These are phyloP conservation scores for Notoglanidium macrostoma DNA, from an alignment of 2,797 vertebrate genomes.

Conservation along the genomic window DNA sequence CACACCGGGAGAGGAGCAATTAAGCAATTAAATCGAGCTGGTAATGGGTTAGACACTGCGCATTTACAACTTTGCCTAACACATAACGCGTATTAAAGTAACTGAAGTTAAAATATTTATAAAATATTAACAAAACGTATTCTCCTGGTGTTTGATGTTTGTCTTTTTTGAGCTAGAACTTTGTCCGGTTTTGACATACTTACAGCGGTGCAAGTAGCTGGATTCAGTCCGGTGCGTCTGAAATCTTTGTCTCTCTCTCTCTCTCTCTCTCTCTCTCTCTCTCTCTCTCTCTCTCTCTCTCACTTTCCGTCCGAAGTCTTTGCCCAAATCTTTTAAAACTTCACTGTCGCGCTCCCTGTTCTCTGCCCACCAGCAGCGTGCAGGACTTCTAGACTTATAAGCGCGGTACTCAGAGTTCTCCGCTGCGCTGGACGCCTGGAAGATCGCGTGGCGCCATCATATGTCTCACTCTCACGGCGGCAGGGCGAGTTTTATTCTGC, in stretches of 20 bases:
- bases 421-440: slow-evolving; percentile 67
- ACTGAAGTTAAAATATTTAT: neutral
- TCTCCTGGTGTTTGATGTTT: neutral
- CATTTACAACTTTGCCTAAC: neutral
- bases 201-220: slow-evolving; percentile 59
- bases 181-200: slow-evolving; percentile 65
- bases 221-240: slow-evolving; percentile 67
- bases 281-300: slow-evolving; percentile 33
- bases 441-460: slow-evolving; percentile 79
- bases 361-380: neutral
- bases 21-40: neutral
- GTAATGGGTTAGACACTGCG: neutral
- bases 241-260: slow-evolving; percentile 59
- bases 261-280: slow-evolving; percentile 64
- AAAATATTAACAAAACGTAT: too few relatives aligned
- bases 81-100: neutral
- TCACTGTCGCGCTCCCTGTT: slow-evolving; percentile 50
- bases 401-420: slow-evolving; percentile 66
- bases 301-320: slow-evolving; percentile 31
- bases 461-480: slow-evolving; percentile 74
- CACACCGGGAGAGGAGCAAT: neutral
- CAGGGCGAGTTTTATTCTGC: slow-evolving; percentile 87
- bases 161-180: slow-evolving; percentile 35
- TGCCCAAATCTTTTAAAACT: slow-evolving; percentile 55
- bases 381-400: neutral